Evolutionary conservation across 2,888 invertebrate species (phyloP), one percentile per base, ranked within the genome.

Genomic region (Ichneumoninae sp.): DNA sequence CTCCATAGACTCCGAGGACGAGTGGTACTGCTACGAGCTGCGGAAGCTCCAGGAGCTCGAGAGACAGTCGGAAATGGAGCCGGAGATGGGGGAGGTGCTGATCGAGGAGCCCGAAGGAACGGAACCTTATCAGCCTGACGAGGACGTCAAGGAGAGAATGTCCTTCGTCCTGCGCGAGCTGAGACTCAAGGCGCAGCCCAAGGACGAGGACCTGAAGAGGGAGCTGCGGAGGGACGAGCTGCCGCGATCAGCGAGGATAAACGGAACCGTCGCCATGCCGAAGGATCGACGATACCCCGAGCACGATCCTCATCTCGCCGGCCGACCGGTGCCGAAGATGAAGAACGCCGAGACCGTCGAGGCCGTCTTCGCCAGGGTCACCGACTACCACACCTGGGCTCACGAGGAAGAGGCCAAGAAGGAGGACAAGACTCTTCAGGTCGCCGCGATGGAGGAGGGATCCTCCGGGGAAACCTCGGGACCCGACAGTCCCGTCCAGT

Each of bases 1-100:
- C 89, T 97, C 97, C 90, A 98, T 98, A 80, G 98, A 98, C 92
- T 97, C 97, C 36, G 98, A 98, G 94, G 98, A 98, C 91, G 98
- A 98, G 93, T 98, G 98, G 97, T 98, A 98, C 90, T 97, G 97
- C 89, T 98, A 98, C 92, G 98, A 98, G 92, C 93, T 98, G 80
- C 94, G 97, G 78, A 97, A 98, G 93, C 94, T 98, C 50, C 97
- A 98, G 93, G 97, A 98, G 93, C 95, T 98, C 94, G 98, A 98
- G 93, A 95, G 96, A 86, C 96, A 96, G 86, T 96, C 96, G 2
- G 96, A 96, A 88, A 89, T 96, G 80, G 96, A 97, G 89, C 89
- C 88, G 54, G 93, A 96, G 87, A 95, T 96, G 93, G 96, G 96
- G 44, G 94, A 95, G 84, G 95, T 95, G 0, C 91, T 96, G 16